Conservation (phyloP, 2,888 invertebrate genomes). For the Trachelus troglodyta region DNA sequence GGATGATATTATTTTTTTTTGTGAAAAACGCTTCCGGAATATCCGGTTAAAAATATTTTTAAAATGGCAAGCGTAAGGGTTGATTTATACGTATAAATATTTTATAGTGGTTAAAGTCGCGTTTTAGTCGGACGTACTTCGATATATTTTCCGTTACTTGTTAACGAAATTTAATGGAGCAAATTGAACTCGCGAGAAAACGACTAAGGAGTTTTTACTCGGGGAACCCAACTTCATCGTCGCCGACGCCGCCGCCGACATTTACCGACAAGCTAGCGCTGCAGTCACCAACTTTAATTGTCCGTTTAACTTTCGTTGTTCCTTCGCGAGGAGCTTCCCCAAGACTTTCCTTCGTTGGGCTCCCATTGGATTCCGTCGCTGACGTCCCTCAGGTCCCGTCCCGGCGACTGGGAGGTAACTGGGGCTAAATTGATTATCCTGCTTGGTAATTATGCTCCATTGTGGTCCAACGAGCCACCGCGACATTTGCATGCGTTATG, state of each 20-base stretch:
- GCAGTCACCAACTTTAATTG: slow-evolving; percentile 41
- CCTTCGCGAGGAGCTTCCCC: slow-evolving; percentile 25
- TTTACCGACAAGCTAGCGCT: slow-evolving; percentile 17
- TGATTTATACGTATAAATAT: background rate
- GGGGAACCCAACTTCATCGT: background rate
- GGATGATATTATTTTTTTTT: background rate
- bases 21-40: background rate
- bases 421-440: slow-evolving; percentile 3
- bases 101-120: background rate
- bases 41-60: background rate
- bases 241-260: background rate
- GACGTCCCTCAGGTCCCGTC: background rate
- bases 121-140: background rate
- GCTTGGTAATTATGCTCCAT: slow-evolving; percentile 2
- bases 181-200: background rate
- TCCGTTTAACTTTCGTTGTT: slow-evolving; percentile 45
- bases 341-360: background rate
- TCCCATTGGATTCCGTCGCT: background rate
- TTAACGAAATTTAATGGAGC: background rate
- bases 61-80: background rate
- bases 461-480: background rate
- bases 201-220: background rate
- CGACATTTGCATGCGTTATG: background rate
- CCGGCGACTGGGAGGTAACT: background rate
- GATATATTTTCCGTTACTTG: background rate